Evolutionary conservation across 1,140 invertebrate genomes (phyloP), one percentile per base, ranked within the genome.

Genomic region (Drosophila arizonae): DNA sequence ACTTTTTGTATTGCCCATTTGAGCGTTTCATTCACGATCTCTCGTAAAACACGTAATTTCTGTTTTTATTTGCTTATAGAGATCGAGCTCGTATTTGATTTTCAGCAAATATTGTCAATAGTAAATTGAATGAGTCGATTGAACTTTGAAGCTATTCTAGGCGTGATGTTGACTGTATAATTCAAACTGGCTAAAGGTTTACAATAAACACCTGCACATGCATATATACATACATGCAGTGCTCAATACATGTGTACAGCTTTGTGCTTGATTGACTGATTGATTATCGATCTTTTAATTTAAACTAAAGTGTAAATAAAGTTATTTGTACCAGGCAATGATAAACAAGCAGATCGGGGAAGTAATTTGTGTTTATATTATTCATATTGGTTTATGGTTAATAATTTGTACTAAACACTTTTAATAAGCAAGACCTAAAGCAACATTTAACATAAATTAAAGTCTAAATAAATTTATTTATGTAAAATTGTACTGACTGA

Each of bases 1-100:
- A 66, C 63, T 72, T 66, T 54, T 52, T 17, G 10, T 52, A 10
- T 62, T 54, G 36, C 11, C 46, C 28, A 10, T 48, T 66, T 43
- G 28, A 45, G 28, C 33, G 41, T 57, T 66, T 66, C 33, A 28
- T 39, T 58, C 55, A 43, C 36, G 41, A 24, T 41, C 36, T 51
- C 11, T 10, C 10, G 26, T 24, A 48, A 48, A 33, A 52, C 45
- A 68, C 56, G 46, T 51, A 61, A 67, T 51, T 46, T 46, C 43
- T 1, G 8, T 1, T 24, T 60, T 51, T 30, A 3, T 17, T 36
- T 8, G 3, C 4, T 36, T 17, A 39, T 17, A 33, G 33, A 56
- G 15, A 56, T 56, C 33, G 33, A 21, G n/a, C 36, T 36, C 33
- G 33, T 13, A 21, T 56, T 41, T 36, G 54, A 41, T 39, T 56